Evolutionary conservation across 2,797 vertebrate species (phyloP), one percentile per base, ranked within the genome.

Genomic region (Limosa lapponica): DNA sequence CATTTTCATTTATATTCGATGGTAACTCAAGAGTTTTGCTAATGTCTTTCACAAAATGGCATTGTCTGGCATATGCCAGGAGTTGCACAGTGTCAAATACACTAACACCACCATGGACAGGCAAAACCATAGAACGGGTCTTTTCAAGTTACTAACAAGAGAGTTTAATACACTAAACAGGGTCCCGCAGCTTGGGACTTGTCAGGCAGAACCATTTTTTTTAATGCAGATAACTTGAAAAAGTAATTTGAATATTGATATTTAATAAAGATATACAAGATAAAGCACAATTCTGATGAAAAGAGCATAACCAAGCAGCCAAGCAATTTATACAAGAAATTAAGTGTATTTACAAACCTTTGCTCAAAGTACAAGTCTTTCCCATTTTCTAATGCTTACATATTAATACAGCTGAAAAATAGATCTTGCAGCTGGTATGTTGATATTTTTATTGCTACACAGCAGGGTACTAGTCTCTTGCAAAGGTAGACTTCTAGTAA

Each of bases 401-500:
- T 34, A 93, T 41, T 92, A 66, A 81, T 37, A 69, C 27, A 87
- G 23, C 10, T 71, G 64, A 94, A 87, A 95, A 93, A 71, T 7
- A 95, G 23, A 61, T 84, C 39, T 85, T 90, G 52, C 64, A 95
- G 72, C 44, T 93, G 74, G 72, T 82, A 94, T 93, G 89, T 87
- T 37, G 16, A 59, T 91, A 88, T 64, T 78, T 87, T 95, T 90
- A 94, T 87, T 91, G 57, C 82, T 64, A 65, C 78, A 79, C 64
- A 94, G 85, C 69, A 82, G 95, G 88, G 90, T 91, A 82, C 85
- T 52, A 86, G 73, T 72, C 87, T 94, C 82, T 94, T 79, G 89
- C 81, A 96, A 95, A 93, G 88, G 81, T 36, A 95, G 89, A 94
- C 79, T 92, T 96, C 61, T 83, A 96, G 94, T 96, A 96, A 98